phyloP scores from a whole-genome alignment of 2,888 invertebrate genomes.

The Himalopsyche anomala region DNA sequence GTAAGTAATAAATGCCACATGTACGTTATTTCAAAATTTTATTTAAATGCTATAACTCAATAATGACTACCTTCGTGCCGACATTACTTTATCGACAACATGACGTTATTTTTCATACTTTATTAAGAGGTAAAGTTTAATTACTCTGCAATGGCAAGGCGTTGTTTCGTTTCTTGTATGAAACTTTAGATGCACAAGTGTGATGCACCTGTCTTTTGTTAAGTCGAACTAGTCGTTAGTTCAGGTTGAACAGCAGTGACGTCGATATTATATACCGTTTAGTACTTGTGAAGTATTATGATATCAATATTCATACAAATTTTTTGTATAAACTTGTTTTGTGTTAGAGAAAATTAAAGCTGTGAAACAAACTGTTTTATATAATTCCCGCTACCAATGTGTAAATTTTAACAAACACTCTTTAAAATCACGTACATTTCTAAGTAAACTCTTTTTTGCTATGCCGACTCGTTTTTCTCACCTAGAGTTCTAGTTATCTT shows the following conservation, averaged over 20 bases:
- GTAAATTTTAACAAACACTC: too few relatives aligned
- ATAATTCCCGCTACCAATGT: too few relatives aligned
- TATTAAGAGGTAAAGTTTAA: slow-evolving; percentile 61
- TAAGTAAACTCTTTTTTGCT: too few relatives aligned
- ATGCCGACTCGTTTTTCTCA: too few relatives aligned
- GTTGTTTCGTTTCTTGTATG: slow-evolving; percentile 22
- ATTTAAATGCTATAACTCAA: neutral
- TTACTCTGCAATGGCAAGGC: slow-evolving; percentile 49
- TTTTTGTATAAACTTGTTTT: too few relatives aligned
- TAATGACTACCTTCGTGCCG: neutral
- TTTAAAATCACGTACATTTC: too few relatives aligned
- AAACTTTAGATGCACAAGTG: slow-evolving; percentile 18
- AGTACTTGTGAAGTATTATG: neutral
- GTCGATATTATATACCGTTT: neutral
- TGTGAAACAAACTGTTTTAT: too few relatives aligned
- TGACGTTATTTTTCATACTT: slow-evolving; percentile 50
- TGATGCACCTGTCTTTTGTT: slow-evolving; percentile 48
- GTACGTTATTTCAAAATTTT: too few relatives aligned
- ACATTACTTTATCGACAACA: neutral
- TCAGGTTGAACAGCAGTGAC: neutral
- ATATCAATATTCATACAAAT: neutral
- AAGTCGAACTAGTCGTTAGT: neutral
- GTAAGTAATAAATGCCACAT: too few relatives aligned
- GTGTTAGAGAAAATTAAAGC: too few relatives aligned
- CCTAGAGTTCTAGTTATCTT: too few relatives aligned